These are phyloP conservation scores for Montipora efflorescens DNA, from an alignment of 64 coral and sea anemone species.

Conservation along the genomic window DNA sequence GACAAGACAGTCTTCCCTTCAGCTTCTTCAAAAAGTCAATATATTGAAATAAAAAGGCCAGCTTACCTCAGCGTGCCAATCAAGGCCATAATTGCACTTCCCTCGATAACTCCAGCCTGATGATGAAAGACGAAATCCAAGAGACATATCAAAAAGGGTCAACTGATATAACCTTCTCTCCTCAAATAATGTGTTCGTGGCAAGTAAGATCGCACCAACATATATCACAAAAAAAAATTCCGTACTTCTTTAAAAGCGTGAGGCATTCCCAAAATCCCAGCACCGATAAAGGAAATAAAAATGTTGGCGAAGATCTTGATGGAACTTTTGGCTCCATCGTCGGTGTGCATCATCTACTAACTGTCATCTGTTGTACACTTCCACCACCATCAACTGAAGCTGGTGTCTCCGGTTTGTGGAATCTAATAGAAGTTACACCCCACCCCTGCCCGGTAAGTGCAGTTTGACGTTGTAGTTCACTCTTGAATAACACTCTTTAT, in stretches of 20 bases:
- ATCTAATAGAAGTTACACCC: not conserved
- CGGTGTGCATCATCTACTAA: slow-evolving; percentile 75
- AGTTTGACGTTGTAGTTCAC: not conserved
- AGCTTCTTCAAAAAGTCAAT: not conserved
- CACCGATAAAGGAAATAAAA: slow-evolving; percentile 99
- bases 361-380: not conserved
- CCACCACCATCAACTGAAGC: not conserved
- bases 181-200: slow-evolving; percentile 36
- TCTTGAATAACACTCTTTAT: not conserved
- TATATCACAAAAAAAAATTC: not conserved
- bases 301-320: slow-evolving; percentile 99
- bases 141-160: not conserved
- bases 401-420: not conserved
- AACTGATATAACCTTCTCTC: not conserved
- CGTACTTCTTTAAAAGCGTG: slow-evolving; percentile 96
- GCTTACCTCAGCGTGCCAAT: slow-evolving; percentile 93
- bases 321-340: slow-evolving; percentile 94
- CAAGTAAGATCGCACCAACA: not conserved
- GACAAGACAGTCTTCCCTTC: not conserved
- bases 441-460: not conserved
- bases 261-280: slow-evolving; percentile 98
- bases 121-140: slow-evolving; percentile 10
- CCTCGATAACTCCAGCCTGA: slow-evolving; percentile 95
- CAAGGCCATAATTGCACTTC: slow-evolving; percentile 86
- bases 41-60: not conserved